These are phyloP conservation scores for Vandiemenella viatica DNA, from an alignment of 2,888 invertebrate species.

Conservation along the genomic window DNA sequence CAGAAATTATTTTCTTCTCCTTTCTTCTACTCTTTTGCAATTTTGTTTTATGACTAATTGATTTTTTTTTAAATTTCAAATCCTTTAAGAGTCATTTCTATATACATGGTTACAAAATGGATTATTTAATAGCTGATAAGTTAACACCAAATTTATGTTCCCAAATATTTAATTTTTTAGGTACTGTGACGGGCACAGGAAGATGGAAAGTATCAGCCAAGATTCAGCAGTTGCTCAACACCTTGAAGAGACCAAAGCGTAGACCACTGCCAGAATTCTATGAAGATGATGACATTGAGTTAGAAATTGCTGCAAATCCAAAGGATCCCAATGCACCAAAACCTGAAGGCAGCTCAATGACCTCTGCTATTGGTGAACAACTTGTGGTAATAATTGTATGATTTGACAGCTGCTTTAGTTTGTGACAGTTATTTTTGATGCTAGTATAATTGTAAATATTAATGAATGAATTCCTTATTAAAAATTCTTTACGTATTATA, in stretches of 20 bases:
- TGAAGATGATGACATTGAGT: slow-evolving; percentile 95
- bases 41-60: too few relatives aligned
- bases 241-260: slow-evolving; percentile 90
- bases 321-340: slow-evolving; percentile 97
- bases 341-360: slow-evolving; percentile 93
- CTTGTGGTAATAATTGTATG: slow-evolving; percentile 48
- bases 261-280: slow-evolving; percentile 95
- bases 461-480: not conserved
- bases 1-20: too few relatives aligned
- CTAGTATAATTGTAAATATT: not conserved
- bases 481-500: too few relatives aligned
- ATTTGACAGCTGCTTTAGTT: too few relatives aligned
- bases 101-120: too few relatives aligned
- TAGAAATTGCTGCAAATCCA: slow-evolving; percentile 88
- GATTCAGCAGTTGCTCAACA: slow-evolving; percentile 95
- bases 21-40: too few relatives aligned
- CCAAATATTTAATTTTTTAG: slow-evolving; percentile 16
- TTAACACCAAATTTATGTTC: too few relatives aligned
- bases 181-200: slow-evolving; percentile 49
- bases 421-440: too few relatives aligned
- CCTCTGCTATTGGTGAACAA: slow-evolving; percentile 88
- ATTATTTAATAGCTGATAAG: too few relatives aligned
- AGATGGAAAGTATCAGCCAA: slow-evolving; percentile 96
- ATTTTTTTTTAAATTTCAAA: too few relatives aligned
- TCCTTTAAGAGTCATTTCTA: too few relatives aligned